Evolutionary conservation across 2,888 invertebrate genomes (phyloP).

Genomic region (Nasonia oneida): DNA sequence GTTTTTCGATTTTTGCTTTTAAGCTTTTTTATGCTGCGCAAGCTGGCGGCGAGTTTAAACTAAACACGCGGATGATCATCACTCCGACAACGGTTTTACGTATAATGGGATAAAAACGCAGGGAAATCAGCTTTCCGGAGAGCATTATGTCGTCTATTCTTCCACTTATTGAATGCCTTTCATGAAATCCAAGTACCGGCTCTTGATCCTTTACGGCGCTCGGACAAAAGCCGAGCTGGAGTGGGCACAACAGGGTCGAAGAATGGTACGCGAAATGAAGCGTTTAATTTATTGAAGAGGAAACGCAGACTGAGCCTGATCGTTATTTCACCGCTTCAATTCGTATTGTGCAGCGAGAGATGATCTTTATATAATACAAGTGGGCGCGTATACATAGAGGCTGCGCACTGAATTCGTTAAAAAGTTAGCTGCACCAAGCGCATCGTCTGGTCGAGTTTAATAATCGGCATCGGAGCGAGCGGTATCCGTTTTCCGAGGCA

Average conservation of each 20-base stretch:
- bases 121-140: conserved; percentile 20
- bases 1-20: conserved; percentile 34
- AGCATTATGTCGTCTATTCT: not conserved
- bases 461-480: not conserved
- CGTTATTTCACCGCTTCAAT: conserved; percentile 55
- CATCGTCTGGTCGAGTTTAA: not conserved
- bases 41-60: not conserved
- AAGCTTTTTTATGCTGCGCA: conserved; percentile 6
- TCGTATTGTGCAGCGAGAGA: conserved; percentile 36
- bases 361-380: not conserved
- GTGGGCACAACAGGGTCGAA: not conserved
- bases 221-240: conserved; percentile 7
- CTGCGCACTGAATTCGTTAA: not conserved
- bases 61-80: conserved; percentile 8
- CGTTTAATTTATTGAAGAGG: conserved; percentile 54
- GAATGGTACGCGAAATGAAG: conserved; percentile 19
- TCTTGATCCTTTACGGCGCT: conserved; percentile 12
- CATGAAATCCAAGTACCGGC: conserved; percentile 34
- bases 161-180: conserved; percentile 18
- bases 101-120: not conserved
- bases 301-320: conserved; percentile 25
- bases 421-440: not conserved
- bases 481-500: not conserved
- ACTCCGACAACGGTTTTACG: not conserved
- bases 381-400: not conserved